A percentile compares a stretch with the other conserved stretches of the same genome.
Conservation (phyloP, 1,140 invertebrate genomes). For the Drosophila oshimai region DNA sequence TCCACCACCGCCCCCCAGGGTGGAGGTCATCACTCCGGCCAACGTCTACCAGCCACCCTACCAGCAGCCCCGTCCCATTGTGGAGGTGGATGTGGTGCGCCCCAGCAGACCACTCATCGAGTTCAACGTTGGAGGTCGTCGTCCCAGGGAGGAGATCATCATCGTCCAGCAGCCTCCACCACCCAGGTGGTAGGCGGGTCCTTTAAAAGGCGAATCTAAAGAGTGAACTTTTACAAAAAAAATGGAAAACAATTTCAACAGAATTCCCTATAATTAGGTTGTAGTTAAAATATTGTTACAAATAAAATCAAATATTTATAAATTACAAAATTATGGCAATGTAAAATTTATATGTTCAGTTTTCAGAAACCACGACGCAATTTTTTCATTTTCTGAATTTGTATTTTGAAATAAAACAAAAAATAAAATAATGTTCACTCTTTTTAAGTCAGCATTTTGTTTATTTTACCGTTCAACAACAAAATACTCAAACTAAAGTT, state of each 20-base stretch:
- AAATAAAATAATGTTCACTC: neutral
- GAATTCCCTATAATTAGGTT: conserved; percentile 12
- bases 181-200: conserved; percentile 51
- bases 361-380: too few species aligned
- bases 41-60: conserved; percentile 66
- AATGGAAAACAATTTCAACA: neutral
- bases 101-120: conserved; percentile 62
- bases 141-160: conserved; percentile 59
- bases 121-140: conserved; percentile 63
- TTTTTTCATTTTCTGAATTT: too few species aligned
- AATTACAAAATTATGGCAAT: neutral
- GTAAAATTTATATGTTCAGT: too few species aligned
- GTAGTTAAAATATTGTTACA: conserved; percentile 1
- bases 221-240: conserved; percentile 4
- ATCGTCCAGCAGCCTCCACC: conserved; percentile 59
- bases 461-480: too few species aligned
- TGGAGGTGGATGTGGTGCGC: conserved; percentile 65
- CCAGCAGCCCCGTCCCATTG: conserved; percentile 49
- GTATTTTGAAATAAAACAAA: too few species aligned
- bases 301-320: neutral
- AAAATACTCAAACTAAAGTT: too few species aligned
- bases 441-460: too few species aligned
- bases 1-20: conserved; percentile 34
- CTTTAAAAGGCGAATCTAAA: neutral
- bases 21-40: conserved; percentile 59